Evolutionary conservation across 2,888 invertebrate species (phyloP).

Genomic region (Pammene aurita): DNA sequence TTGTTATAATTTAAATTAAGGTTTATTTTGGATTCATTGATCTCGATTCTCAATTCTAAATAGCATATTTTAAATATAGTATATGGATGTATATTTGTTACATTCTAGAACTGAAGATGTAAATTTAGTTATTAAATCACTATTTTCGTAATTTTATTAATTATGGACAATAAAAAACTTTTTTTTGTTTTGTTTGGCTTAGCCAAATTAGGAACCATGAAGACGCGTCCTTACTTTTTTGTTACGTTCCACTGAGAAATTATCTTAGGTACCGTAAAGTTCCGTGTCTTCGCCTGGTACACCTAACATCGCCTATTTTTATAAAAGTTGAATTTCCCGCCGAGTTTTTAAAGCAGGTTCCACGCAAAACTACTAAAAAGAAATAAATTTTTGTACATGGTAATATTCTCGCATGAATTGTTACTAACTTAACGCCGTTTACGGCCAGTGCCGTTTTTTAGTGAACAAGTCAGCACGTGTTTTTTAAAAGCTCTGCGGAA

Average conservation of each 20-base stretch:
- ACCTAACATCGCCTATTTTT: constrained; percentile 10
- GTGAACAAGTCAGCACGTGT: background rate
- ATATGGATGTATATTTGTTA: constrained; percentile 12
- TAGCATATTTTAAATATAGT: constrained; percentile 5
- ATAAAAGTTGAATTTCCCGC: constrained; percentile 9
- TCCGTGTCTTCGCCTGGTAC: constrained; percentile 2
- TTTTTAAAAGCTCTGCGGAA: constrained; percentile 4
- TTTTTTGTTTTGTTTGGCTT: constrained; percentile 14
- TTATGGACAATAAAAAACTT: constrained; percentile 16
- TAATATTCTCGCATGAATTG: constrained; percentile 22
- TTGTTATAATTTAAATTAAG: constrained; percentile 7
- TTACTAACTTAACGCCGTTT: constrained; percentile 11
- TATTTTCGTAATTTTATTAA: constrained; percentile 8
- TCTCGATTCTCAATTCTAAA: constrained; percentile 13
- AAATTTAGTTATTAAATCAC: constrained; percentile 11
- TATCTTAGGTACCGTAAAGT: constrained; percentile 7
- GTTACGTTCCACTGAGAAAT: constrained; percentile 21
- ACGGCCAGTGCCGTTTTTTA: constrained; percentile 16
- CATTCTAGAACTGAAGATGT: constrained; percentile 16
- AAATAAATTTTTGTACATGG: constrained; percentile 11
- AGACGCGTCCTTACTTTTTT: constrained; percentile 20
- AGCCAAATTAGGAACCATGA: constrained; percentile 16
- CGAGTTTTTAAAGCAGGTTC: constrained; percentile 1
- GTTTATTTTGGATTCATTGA: constrained; percentile 12
- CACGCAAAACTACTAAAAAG: constrained; percentile 14